A percentile compares a stretch with the other conserved stretches of the same genome.
These are phyloP conservation scores for Sprattus sprattus DNA, from an alignment of 2,113 vertebrate species.

Conservation along the genomic window DNA sequence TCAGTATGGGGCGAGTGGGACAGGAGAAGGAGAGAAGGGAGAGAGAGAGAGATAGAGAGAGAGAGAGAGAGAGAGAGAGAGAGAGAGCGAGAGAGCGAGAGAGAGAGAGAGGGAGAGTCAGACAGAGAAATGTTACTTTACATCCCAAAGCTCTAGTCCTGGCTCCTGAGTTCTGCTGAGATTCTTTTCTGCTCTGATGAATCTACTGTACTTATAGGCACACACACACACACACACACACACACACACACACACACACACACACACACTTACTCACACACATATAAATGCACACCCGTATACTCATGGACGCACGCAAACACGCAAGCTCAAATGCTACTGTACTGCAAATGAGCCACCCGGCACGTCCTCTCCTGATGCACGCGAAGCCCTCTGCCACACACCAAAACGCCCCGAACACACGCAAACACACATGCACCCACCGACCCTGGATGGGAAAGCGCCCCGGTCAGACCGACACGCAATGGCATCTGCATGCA, in stretches of 20 bases:
- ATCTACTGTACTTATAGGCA: neutral
- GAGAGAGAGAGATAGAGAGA: neutral
- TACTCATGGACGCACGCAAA: neutral
- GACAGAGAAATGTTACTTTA: neutral
- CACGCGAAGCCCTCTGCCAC: no score
- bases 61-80: neutral
- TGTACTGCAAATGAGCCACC: no score
- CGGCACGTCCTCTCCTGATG: no score
- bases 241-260: neutral
- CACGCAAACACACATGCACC: no score
- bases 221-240: neutral
- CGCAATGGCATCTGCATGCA: no score
- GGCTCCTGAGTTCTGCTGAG: neutral
- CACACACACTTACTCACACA: neutral
- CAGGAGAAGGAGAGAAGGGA: neutral
- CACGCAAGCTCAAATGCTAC: no score
- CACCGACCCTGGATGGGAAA: no score
- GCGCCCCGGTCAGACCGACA: no score
- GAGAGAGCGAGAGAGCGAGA: neutral
- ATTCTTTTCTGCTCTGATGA: neutral
- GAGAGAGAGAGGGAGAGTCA: neutral
- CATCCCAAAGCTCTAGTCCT: conserved; percentile 1
- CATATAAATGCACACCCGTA: neutral
- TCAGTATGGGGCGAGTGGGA: no score
- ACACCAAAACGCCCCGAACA: no score